These are phyloP conservation scores for Hippolais icterina DNA, from an alignment of 2,113 vertebrate species.

Conservation along the genomic window DNA sequence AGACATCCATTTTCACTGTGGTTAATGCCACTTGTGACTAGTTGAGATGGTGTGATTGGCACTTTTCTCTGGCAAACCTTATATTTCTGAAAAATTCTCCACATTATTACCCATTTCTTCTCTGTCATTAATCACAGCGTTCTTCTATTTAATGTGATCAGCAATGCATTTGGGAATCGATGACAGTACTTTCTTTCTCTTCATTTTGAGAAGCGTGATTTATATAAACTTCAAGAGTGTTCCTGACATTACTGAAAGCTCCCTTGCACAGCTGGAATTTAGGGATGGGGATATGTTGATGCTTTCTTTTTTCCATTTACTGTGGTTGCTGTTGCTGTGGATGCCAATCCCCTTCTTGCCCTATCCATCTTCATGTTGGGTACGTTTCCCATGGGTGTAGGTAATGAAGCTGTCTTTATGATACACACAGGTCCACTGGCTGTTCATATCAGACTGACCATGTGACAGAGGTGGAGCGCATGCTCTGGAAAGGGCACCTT, in stretches of 20 bases:
- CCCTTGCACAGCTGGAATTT: neutral
- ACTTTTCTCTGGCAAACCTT: neutral
- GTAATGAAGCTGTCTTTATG: neutral
- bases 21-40: neutral
- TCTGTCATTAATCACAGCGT: neutral
- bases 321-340: neutral
- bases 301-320: neutral
- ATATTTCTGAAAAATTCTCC: neutral
- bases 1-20: neutral
- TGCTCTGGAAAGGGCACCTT: neutral
- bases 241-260: neutral
- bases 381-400: neutral
- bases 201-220: neutral
- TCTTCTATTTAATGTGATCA: neutral
- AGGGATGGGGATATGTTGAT: neutral
- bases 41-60: neutral
- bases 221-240: neutral
- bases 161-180: neutral
- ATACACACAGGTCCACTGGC: neutral
- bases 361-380: neutral
- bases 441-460: neutral
- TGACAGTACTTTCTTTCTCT: neutral
- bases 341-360: neutral
- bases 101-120: neutral
- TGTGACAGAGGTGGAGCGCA: fast-evolving